Evolutionary conservation across 2,888 invertebrate genomes (phyloP).

Genomic region (Eucera pruinosa): DNA sequence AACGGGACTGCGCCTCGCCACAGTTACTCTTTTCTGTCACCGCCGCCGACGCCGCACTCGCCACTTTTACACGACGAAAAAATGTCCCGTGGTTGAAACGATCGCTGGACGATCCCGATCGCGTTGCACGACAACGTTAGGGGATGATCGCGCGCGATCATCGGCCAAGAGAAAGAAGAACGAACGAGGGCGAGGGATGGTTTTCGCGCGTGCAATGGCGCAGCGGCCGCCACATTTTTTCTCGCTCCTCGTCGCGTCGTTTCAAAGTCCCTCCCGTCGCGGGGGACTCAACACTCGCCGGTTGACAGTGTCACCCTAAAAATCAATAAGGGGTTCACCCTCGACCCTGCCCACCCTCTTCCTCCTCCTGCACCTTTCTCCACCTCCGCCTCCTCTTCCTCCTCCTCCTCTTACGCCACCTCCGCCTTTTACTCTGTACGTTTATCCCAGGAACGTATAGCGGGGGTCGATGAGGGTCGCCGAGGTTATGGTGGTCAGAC

Average conservation of each 20-base stretch:
- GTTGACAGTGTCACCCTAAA: conserved; percentile 89
- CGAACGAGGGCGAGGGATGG: conserved; percentile 3
- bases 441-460: conserved; percentile 71
- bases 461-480: conserved; percentile 69
- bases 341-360: conserved; percentile 82
- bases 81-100: conserved; percentile 36
- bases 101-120: background rate
- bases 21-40: conserved; percentile 75
- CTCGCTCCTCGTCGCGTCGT: conserved; percentile 82
- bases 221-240: conserved; percentile 82
- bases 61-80: conserved; percentile 74
- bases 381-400: conserved; percentile 77
- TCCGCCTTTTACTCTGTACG: conserved; percentile 40
- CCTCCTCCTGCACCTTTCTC: conserved; percentile 68
- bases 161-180: conserved; percentile 1
- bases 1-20: conserved; percentile 75
- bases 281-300: conserved; percentile 85
- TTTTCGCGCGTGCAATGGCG: conserved; percentile 50
- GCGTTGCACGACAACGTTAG: background rate
- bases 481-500: conserved; percentile 75
- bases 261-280: conserved; percentile 85
- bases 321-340: conserved; percentile 87
- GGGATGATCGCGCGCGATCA: background rate
- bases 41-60: conserved; percentile 69
- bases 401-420: conserved; percentile 26